Evolutionary conservation across 2,113 vertebrate genomes (phyloP), one percentile per base, ranked within the genome.

Genomic region (Empidonax traillii): DNA sequence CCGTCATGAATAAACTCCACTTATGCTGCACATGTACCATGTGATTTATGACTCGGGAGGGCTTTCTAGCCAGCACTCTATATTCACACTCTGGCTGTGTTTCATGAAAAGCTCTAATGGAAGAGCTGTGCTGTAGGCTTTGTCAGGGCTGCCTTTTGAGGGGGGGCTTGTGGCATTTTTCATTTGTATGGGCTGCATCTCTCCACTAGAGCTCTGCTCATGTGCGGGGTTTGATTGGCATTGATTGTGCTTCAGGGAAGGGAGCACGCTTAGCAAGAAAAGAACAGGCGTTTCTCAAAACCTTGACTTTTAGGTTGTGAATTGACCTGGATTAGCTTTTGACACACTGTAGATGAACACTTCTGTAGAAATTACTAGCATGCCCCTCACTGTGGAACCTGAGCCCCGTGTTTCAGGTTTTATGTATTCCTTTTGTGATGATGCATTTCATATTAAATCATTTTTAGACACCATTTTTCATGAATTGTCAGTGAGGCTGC

Each of bases 91-190:
- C 93, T 75, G 95, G 56, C 92, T 95, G 90, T 97, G 96, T 94
- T 96, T 95, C 95, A 95, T 96, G 96, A 96, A 96, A 95, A 88
- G 88, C 94, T 93, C 83, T 96, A 97, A 96, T 97, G 94, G 92
- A 96, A 90, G 90, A 93, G 90, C 90, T 2, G 56, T 81, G 69
- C 92, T 90, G 92, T 92, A 85, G 96, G 90, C 92, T 95, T 93
- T 95, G 96, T 95, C 88, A 96, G 83, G 58, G 58, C 92, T 95
- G 92, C 90, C 92, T 96, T 96, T 93, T 41, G 52, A 90, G 88
- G 65, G 90, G 51, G 92, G 83, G 76, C 90, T 95, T 0, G 1
- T 87, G 66, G 85, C 80, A 92, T 96, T 97, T 97, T 96, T 96
- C 95, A 95, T 97, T 96, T 97, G 94, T 97, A 95, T 96, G 95